Evolutionary conservation across 1,140 invertebrate species (phyloP), one percentile per base, ranked within the genome.

Genomic region (Delia radicum): DNA sequence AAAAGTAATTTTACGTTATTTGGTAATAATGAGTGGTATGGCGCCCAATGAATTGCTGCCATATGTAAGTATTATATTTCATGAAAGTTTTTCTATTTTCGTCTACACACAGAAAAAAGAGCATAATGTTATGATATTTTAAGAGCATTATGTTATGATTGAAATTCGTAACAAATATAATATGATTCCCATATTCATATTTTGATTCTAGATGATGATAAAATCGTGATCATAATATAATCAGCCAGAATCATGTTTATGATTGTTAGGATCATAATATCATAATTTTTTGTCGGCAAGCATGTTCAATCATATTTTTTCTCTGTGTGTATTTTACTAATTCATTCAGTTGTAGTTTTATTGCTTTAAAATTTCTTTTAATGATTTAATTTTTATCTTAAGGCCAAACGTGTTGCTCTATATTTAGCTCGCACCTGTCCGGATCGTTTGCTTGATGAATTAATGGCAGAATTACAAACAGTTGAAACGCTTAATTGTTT

Each of bases 11-110:
- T 94, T 99, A 76, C 91, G 97, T n/a, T 99, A 99, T 87, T 88
- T 99, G 24, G 94, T 99, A 76, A 98, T 99, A 78, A 92, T 99
- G 28, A 96, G 96, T 2, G 96, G 96, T 62, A 95, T 99, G 91
- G 95, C 97, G 5, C 95, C 98, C 7, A 92, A 92, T 77, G 95
- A 98, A 87, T 88, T 99, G 1, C 87, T 99, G 21, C 93, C 92
- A 61, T 95, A 94, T 87, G 95, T 96, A 90, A 93, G 91, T 89
- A 21, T 12, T 69, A 33, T 5, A 7, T 18, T 24, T 37, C 3
- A 28, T 29, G 12, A 7, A 4, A 2, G 2, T 28, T n/a, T n/a
- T 29, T 29, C 67, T 31, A n/a, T 7, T 31, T 71, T 31, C 2
- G 12, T 71, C 7, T 5, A 69, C 28, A 69, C 65, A 15, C 13